Base-by-base conservation (phyloP, 1,140 invertebrate species). In the Cydia splendana region DNA sequence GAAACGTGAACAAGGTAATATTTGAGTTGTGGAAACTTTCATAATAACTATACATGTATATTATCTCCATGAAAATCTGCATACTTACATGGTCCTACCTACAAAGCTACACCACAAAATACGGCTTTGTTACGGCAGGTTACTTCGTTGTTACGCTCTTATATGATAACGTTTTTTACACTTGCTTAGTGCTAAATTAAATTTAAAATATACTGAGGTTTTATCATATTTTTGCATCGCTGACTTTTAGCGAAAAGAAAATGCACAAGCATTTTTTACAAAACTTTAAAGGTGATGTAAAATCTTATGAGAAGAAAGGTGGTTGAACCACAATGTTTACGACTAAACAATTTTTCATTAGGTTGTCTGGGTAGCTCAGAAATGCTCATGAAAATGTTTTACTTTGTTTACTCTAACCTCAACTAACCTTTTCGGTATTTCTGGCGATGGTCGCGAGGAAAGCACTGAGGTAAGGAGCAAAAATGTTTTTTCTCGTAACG, bases 321-420 rank as follows among this genome's bases (percentile, higher is more conserved):
- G 18, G 20, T 62, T 62, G 20, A 62, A 62, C 57, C 57, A 62
- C 20, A 62, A 62, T 62, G 57, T 62, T 24, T 24, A 62, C 9
- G 57, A 7, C 57, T 62, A 62, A 62, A 62, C 57, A 20, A 62
- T 62, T 62, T 62, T 62, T 62, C 57, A 62, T 62, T 62, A 62
- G 6, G 20, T 24, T 62, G 57, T 62, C 57, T 62, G 57, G 57
- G 20, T 62, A 24, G 57, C 57, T 24, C 20, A 9, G 20, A 62
- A 62, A 62, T 62, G 2, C 57, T 24, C 57, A n/a, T 62, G 57
- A 62, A 62, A 62, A 62, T 62, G 20, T 62, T 62, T 62, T 62
- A 62, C 57, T 24, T 62, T 62, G 57, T 62, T 62, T 62, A 62
- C 57, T 24, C 20, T 62, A 20, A 62, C 57, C 57, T 62, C 10